These are phyloP conservation scores for Cydia amplana DNA, from an alignment of 1,140 invertebrate genomes.

Conservation along the genomic window DNA sequence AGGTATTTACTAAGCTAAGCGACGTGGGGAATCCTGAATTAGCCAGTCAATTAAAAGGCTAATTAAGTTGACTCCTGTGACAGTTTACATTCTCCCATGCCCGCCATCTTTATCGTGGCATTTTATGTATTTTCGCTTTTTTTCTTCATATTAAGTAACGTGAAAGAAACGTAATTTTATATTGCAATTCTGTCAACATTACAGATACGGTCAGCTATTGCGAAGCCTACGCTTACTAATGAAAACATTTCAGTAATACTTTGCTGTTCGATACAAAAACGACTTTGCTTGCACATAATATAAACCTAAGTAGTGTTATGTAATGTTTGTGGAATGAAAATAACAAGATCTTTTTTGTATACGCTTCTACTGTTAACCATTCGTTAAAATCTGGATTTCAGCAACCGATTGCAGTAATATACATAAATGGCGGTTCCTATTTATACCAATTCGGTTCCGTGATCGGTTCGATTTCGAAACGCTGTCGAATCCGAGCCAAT, in stretches of 20 bases:
- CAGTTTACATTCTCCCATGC: slow-evolving; percentile 1
- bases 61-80: slow-evolving; percentile 4
- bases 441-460: slow-evolving; percentile 34
- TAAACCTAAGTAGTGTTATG: no score
- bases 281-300: no score
- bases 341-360: no score
- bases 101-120: background rate
- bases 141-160: background rate
- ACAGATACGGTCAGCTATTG: background rate
- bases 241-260: no score
- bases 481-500: slow-evolving; percentile 34
- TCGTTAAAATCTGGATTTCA: background rate
- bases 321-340: no score
- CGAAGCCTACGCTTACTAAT: no score
- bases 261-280: no score
- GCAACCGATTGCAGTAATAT: background rate
- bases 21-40: background rate
- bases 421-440: slow-evolving; percentile 1
- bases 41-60: background rate
- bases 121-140: background rate
- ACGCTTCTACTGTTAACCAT: no score
- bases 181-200: background rate
- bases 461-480: slow-evolving; percentile 39
- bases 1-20: background rate
- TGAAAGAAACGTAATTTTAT: slow-evolving; percentile 8